Evolutionary conservation across 2,888 invertebrate genomes (phyloP).

Genomic region (Lasioglossum marginatum): DNA sequence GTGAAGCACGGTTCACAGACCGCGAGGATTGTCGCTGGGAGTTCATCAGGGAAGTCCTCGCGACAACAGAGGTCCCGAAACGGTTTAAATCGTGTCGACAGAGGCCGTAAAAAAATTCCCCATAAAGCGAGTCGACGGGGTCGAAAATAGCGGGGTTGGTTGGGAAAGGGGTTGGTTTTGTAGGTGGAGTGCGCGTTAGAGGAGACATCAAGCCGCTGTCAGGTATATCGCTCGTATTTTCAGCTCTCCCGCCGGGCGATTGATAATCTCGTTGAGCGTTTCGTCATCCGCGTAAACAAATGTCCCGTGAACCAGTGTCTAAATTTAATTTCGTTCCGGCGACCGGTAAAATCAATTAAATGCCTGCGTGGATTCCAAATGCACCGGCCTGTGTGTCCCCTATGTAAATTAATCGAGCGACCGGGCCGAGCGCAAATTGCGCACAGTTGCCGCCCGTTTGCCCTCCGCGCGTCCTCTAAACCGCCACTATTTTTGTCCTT

Average conservation of each 20-base stretch:
- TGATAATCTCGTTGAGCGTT: slow-evolving; percentile 65
- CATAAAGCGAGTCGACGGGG: neutral
- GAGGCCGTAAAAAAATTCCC: neutral
- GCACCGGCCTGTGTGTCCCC: slow-evolving; percentile 34
- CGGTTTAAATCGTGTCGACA: slow-evolving; percentile 7
- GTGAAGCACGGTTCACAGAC: neutral
- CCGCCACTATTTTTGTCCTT: slow-evolving; percentile 6
- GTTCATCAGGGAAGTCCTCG: neutral
- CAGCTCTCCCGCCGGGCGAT: slow-evolving; percentile 11
- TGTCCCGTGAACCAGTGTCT: slow-evolving; percentile 60
- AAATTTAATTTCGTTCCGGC: slow-evolving; percentile 68
- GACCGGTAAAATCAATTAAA: slow-evolving; percentile 65
- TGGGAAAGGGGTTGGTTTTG: neutral
- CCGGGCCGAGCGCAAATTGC: slow-evolving; percentile 42
- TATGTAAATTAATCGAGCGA: slow-evolving; percentile 59
- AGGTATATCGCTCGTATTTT: slow-evolving; percentile 33
- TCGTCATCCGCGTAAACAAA: slow-evolving; percentile 66
- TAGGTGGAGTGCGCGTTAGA: neutral
- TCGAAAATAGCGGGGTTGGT: neutral
- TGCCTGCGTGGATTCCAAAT: slow-evolving; percentile 61
- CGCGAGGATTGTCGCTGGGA: neutral
- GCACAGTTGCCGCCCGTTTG: slow-evolving; percentile 39
- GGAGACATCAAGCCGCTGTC: slow-evolving; percentile 9
- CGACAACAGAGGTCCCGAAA: neutral
- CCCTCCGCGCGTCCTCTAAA: neutral